phyloP scores from a whole-genome alignment of 2,113 vertebrate species.

The Rana temporaria region DNA sequence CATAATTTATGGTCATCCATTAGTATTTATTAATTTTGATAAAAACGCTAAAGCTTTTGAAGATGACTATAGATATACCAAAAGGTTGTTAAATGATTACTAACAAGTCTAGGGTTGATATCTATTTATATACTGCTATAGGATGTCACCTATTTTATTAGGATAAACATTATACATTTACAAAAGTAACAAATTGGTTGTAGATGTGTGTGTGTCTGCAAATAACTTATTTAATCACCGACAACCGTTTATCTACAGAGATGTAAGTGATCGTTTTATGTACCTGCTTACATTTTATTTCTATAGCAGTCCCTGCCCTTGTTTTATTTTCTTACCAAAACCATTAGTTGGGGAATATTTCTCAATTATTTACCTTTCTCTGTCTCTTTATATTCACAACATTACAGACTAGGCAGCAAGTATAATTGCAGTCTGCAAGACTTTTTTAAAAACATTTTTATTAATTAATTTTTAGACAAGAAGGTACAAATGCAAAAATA shows the following conservation, averaged over 20 bases:
- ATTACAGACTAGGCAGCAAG: neutral
- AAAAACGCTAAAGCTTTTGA: neutral
- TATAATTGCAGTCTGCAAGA: conserved; percentile 10
- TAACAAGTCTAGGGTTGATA: too few species aligned
- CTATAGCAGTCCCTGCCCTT: neutral
- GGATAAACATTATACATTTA: neutral
- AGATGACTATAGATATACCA: neutral
- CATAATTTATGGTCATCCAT: neutral
- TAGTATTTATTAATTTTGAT: neutral
- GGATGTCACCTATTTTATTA: neutral
- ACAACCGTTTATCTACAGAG: neutral
- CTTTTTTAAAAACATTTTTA: too few species aligned
- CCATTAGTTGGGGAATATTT: conserved; percentile 20
- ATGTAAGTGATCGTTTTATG: neutral
- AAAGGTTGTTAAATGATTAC: neutral
- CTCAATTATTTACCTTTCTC: conserved; percentile 27
- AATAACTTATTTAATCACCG: neutral
- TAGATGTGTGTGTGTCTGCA: neutral
- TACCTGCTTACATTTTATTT: neutral
- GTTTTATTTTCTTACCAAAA: conserved; percentile 11
- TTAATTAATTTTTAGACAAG: too few species aligned
- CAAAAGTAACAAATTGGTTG: neutral
- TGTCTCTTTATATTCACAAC: conserved; percentile 1
- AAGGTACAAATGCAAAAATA: too few species aligned
- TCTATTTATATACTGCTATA: neutral